phyloP scores from a whole-genome alignment of 2,113 vertebrate genomes.

The Propithecus coquereli region DNA sequence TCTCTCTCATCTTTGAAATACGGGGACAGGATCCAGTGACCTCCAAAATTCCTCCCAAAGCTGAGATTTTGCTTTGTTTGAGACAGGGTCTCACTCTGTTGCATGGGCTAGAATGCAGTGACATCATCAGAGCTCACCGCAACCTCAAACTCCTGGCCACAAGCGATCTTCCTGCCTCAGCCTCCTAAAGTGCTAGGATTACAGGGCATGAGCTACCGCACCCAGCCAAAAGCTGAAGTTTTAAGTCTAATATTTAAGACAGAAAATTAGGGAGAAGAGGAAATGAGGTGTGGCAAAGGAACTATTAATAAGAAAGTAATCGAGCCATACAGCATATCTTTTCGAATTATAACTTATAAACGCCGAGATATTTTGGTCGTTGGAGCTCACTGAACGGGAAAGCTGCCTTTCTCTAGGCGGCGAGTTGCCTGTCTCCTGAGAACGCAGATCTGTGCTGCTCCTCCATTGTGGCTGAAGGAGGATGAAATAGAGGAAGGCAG shows the following conservation, averaged over 20 bases:
- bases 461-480: rapidly evolving
- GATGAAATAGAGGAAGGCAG: not conserved
- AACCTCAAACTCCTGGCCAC: no score
- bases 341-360: not conserved
- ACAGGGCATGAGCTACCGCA: no score
- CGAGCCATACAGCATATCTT: rapidly evolving
- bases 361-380: rapidly evolving
- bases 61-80: not conserved
- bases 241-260: not conserved
- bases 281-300: not conserved
- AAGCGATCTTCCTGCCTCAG: no score
- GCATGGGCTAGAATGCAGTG: no score
- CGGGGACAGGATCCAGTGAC: not conserved
- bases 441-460: rapidly evolving
- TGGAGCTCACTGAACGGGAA: not conserved
- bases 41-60: not conserved
- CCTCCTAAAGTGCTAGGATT: no score
- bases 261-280: not conserved
- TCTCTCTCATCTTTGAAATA: not conserved
- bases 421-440: not conserved
- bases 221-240: not conserved
- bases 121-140: no score
- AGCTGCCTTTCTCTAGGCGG: not conserved
- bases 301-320: not conserved
- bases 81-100: no score